These are phyloP conservation scores for Epirrhoe tristata DNA, from an alignment of 2,888 invertebrate species.

Conservation along the genomic window DNA sequence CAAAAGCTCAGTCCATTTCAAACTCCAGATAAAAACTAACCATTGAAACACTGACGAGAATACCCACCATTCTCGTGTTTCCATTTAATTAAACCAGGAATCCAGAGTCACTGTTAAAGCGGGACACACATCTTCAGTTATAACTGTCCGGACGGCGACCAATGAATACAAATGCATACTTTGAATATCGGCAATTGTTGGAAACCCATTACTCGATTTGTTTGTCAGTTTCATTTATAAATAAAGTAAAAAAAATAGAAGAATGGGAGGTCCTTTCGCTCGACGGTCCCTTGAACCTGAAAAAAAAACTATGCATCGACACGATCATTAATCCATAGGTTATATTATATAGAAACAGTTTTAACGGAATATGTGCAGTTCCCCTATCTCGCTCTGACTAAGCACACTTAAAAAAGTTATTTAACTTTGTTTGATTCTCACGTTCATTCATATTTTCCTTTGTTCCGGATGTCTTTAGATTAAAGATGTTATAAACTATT, in stretches of 20 bases:
- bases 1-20: constrained; percentile 33
- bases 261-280: too few relatives aligned
- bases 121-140: constrained; percentile 26
- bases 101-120: constrained; percentile 63
- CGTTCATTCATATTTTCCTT: not conserved
- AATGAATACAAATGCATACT: not conserved
- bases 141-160: constrained; percentile 39
- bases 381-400: not conserved
- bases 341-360: not conserved
- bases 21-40: constrained; percentile 64
- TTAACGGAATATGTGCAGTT: not conserved
- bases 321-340: too few relatives aligned
- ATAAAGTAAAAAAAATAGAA: too few relatives aligned
- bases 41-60: constrained; percentile 66
- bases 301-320: too few relatives aligned
- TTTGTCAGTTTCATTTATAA: not conserved
- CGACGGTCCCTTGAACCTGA: too few relatives aligned
- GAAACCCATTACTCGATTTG: not conserved
- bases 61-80: constrained; percentile 77
- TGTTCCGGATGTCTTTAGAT: not conserved
- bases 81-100: constrained; percentile 81
- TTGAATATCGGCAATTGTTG: not conserved
- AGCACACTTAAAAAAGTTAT: not conserved
- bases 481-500: not conserved
- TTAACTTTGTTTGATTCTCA: not conserved